These are phyloP conservation scores for Pygoscelis adeliae DNA, from an alignment of 2,113 vertebrate species.

Conservation along the genomic window DNA sequence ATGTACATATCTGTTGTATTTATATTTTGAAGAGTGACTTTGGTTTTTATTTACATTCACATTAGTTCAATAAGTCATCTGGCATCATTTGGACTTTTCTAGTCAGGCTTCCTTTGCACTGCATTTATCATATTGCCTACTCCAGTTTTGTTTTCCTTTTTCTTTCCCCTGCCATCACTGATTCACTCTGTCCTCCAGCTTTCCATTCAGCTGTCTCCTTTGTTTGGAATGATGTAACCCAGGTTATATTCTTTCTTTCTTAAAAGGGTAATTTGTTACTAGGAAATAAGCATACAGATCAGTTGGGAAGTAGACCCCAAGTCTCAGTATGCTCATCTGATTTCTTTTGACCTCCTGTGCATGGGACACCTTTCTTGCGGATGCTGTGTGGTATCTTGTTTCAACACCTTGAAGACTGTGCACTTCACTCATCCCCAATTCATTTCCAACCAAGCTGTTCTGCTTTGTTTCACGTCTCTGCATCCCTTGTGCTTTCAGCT, in stretches of 20 bases:
- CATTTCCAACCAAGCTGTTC: neutral
- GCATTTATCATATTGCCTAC: neutral
- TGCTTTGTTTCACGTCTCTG: neutral
- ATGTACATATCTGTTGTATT: neutral
- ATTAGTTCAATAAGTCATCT: neutral
- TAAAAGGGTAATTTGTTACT: constrained; percentile 29
- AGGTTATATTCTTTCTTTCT: neutral
- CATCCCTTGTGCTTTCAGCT: neutral
- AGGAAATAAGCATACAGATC: neutral
- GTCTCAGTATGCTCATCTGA: neutral
- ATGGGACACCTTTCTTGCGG: neutral
- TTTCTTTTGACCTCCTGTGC: neutral
- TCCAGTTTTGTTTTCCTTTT: constrained; percentile 13
- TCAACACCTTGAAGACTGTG: neutral
- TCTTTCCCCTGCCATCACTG: neutral
- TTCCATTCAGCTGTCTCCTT: constrained; percentile 41
- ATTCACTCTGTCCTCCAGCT: constrained; percentile 8
- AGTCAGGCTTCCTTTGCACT: neutral
- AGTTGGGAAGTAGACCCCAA: neutral
- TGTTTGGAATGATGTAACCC: constrained; percentile 8
- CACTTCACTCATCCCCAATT: neutral
- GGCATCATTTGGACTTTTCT: neutral
- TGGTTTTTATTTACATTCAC: neutral
- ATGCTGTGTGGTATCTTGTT: neutral
- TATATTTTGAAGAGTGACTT: neutral